These are phyloP conservation scores for Drosophila prolongata DNA, from an alignment of 2,888 invertebrate species.

Conservation along the genomic window DNA sequence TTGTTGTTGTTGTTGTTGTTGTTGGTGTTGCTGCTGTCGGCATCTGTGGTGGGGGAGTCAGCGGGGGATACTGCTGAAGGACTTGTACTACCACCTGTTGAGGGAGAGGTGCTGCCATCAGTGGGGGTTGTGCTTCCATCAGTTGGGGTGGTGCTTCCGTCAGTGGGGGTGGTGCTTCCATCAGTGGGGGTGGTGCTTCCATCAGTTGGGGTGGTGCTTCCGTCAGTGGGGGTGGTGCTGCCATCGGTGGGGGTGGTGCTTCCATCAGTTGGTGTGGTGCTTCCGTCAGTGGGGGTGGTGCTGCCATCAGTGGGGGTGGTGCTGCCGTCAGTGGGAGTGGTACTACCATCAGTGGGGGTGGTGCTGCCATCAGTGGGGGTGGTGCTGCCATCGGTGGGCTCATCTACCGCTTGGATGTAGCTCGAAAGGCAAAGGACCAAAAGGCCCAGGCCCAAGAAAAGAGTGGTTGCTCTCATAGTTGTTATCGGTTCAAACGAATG, in stretches of 20 bases:
- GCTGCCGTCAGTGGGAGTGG: constrained; percentile 10
- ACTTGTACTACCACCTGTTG: neutral
- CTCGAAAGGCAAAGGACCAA: constrained; percentile 16
- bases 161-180: constrained; percentile 1
- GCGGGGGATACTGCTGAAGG: constrained; percentile 2
- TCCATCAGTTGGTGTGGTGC: constrained; percentile 19
- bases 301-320: constrained; percentile 11
- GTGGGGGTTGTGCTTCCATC: neutral
- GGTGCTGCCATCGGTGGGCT: constrained; percentile 1
- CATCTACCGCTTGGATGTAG: constrained; percentile 3
- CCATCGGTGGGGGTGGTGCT: constrained; percentile 15
- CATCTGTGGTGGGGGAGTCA: neutral
- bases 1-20: neutral
- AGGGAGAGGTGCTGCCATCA: neutral
- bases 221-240: constrained; percentile 11
- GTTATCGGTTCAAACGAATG: constrained; percentile 1
- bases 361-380: neutral
- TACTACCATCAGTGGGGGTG: constrained; percentile 6
- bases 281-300: constrained; percentile 16
- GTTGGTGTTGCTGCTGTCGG: neutral
- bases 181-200: constrained; percentile 7
- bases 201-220: neutral
- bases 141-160: too few species aligned
- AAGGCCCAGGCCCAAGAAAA: constrained; percentile 30
- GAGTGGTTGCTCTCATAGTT: constrained; percentile 15